Conservation (phyloP, 2,888 invertebrate genomes). For the Agonopterix alstromeriana region DNA sequence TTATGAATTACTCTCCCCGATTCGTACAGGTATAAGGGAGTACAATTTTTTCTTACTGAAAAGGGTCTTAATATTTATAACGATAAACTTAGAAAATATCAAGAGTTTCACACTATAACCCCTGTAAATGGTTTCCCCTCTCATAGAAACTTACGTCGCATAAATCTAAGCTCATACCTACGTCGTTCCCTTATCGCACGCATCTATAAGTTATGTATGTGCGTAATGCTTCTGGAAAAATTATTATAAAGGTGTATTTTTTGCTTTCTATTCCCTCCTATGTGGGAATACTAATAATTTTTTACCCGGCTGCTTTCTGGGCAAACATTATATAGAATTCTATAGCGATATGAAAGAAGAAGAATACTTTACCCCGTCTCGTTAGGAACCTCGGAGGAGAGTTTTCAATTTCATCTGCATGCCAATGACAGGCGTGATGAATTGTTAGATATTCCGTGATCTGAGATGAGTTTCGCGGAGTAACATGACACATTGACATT, state of each 20-base stretch:
- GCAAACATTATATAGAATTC: too few relatives aligned
- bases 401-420: background rate
- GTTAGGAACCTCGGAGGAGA: too few relatives aligned
- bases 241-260: constrained; percentile 19
- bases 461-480: too few relatives aligned
- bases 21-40: too few relatives aligned
- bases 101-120: constrained; percentile 19
- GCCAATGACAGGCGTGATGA: background rate
- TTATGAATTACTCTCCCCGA: too few relatives aligned
- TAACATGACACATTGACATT: too few relatives aligned
- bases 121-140: constrained; percentile 26
- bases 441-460: background rate
- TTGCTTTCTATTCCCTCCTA: too few relatives aligned
- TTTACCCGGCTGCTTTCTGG: too few relatives aligned
- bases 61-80: background rate
- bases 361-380: too few relatives aligned
- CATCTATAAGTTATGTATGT: constrained; percentile 28
- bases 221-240: constrained; percentile 24
- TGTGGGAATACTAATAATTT: too few relatives aligned
- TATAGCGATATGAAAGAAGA: too few relatives aligned
- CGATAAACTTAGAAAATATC: constrained; percentile 6
- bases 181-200: constrained; percentile 28
- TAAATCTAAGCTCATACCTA: constrained; percentile 21
- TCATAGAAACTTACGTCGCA: constrained; percentile 23
- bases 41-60: too few relatives aligned